Percentiles rank a stretch among this genome's conserved stretches.
phyloP scores from a whole-genome alignment of 2,113 vertebrate species.

The Ariopsis seemanni region DNA sequence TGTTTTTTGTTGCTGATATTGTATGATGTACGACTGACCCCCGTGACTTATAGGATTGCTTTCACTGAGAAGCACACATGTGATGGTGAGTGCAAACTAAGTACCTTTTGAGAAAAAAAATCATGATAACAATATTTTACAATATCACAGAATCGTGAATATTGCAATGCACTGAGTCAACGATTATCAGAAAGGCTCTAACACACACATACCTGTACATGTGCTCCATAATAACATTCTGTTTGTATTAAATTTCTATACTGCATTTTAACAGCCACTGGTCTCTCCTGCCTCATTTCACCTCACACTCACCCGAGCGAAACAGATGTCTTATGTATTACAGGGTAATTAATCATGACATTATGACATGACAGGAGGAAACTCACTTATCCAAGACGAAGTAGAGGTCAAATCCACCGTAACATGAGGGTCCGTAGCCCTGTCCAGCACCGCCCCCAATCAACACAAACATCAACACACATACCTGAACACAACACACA shows the following conservation, averaged over 20 bases:
- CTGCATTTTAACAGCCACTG: background rate
- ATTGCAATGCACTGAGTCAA: background rate
- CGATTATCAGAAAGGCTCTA: background rate
- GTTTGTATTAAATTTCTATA: background rate
- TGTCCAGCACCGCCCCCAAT: conserved; percentile 5
- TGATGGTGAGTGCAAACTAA: background rate
- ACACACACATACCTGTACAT: background rate
- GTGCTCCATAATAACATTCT: background rate
- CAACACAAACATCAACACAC: conserved; percentile 24
- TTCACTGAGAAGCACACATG: background rate
- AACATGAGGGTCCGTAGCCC: conserved; percentile 28
- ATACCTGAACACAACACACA: conserved; percentile 17
- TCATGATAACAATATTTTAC: background rate
- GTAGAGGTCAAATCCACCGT: conserved; percentile 43
- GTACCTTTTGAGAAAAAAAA: background rate
- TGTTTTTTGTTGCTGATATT: background rate
- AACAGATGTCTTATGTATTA: background rate
- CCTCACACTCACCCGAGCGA: background rate
- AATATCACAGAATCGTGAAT: background rate
- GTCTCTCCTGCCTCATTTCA: background rate
- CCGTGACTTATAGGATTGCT: background rate
- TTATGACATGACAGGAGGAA: background rate
- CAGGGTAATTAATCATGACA: background rate
- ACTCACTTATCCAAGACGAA: conserved; percentile 44
- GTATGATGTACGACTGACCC: background rate